These are phyloP conservation scores for Cheilosia impressa DNA, from an alignment of 2,888 invertebrate species.

Conservation along the genomic window DNA sequence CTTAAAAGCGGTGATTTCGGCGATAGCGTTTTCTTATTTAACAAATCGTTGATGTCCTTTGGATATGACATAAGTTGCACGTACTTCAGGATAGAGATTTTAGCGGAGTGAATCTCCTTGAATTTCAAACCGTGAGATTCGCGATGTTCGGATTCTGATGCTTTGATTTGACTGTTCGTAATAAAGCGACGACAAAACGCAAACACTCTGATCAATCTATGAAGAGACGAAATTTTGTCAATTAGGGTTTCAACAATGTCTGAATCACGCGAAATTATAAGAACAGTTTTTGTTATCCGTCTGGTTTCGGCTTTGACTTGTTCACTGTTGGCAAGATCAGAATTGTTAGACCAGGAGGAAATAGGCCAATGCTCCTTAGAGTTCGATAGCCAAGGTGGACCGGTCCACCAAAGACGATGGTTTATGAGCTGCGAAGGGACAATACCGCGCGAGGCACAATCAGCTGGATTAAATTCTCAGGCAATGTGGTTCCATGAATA, in stretches of 20 bases:
- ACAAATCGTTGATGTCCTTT: conserved; percentile 5
- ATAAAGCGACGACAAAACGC: neutral
- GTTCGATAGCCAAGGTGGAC: neutral
- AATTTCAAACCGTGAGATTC: no score
- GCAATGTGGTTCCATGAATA: no score
- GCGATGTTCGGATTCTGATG: no score
- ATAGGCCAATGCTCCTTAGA: neutral
- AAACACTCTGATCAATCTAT: conserved; percentile 16
- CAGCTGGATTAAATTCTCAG: no score
- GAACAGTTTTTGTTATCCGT: no score
- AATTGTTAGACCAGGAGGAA: neutral
- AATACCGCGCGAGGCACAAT: no score
- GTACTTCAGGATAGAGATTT: conserved; percentile 2
- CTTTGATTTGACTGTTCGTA: no score
- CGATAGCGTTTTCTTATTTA: neutral
- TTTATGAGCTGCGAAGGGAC: no score
- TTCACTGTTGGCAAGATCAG: neutral
- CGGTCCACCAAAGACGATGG: no score
- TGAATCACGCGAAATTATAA: neutral
- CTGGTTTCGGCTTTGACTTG: neutral
- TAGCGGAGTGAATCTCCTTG: neutral
- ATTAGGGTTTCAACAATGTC: conserved; percentile 10
- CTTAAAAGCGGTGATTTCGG: neutral
- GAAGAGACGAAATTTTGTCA: conserved; percentile 32
- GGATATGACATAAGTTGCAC: conserved; percentile 7